Evolutionary conservation across 2,888 invertebrate species (phyloP), one percentile per base, ranked within the genome.

Genomic region (Drosophila kuntzei): DNA sequence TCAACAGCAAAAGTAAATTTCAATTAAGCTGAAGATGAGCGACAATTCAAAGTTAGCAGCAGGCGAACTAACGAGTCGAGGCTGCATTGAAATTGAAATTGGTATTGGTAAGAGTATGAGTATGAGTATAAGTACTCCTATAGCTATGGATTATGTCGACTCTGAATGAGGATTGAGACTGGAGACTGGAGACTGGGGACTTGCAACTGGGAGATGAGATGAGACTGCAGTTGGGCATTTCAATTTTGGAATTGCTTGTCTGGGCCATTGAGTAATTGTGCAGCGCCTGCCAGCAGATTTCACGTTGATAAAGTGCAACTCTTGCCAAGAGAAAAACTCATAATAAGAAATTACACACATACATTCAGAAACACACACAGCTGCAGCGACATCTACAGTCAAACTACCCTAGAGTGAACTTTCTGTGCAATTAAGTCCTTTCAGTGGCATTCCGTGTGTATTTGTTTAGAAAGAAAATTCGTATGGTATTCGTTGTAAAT

Each of bases 1-100:
- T 11, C 61, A 51, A 53, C 66, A 54, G 68, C 73, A 73, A 78
- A 78, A 76, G 69, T 69, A 81, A 89, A 86, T 87, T 90, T 86
- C 90, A 86, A 86, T 89, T 86, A 90, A 87, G 69, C 79, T 84
- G 86, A 86, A 86, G 86, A 86, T 86, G 86, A 81, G 82, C 89
- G 59, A 58, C 50, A 65, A 62, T 39, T 51, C 37, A 75, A 68
- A 71, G 65, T 71, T 55, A 71, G 69, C 76, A 67, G 74, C 68
- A 34, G 29, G 36, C 62, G 61, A 55, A 62, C 71, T 83, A 88
- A 80, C 83, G 57, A 88, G 81, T 69, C 59, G 62, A 62, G 50
- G 43, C 14, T 16, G 51, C 47, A 71, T 60, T 65, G 57, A 64
- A 46, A 71, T 60, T 65, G 57, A 64, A 46, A 79, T 70, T 79